Evolutionary conservation across 1,140 invertebrate genomes (phyloP).

Genomic region (Archivesica marissinica): DNA sequence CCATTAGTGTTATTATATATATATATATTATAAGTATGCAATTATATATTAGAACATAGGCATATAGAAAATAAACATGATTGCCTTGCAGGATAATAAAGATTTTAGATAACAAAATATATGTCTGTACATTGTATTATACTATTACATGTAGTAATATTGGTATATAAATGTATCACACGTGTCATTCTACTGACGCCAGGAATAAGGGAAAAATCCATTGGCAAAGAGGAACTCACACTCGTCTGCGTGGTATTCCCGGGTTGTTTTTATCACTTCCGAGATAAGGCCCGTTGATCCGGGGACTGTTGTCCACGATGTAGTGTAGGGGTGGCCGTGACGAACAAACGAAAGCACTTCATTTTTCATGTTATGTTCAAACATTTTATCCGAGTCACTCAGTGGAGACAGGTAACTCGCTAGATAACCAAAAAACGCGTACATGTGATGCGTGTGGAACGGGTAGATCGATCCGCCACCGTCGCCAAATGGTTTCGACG

Average conservation of each 20-base stretch:
- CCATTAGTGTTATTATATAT: no score
- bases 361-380: constrained; percentile 27
- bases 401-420: not conserved
- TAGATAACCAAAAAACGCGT: constrained; percentile 24
- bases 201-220: constrained; percentile 26
- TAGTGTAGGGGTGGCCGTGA: constrained; percentile 13
- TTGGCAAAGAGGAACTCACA: constrained; percentile 41
- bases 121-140: no score
- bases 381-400: constrained; percentile 12
- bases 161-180: no score
- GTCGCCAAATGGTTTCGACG: constrained; percentile 22
- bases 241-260: constrained; percentile 13
- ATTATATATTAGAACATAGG: no score
- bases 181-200: constrained; percentile 25
- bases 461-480: constrained; percentile 12
- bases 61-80: no score
- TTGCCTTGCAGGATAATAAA: no score
- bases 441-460: constrained; percentile 11
- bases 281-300: constrained; percentile 27
- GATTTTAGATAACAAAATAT: no score
- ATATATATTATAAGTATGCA: no score
- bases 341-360: constrained; percentile 45
- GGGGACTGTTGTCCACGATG: constrained; percentile 10
- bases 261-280: constrained; percentile 2
- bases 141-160: no score